These are phyloP conservation scores for Heliocidaris tuberculata DNA, from an alignment of 35 echinoderm and acorn worm genomes.

Conservation along the genomic window DNA sequence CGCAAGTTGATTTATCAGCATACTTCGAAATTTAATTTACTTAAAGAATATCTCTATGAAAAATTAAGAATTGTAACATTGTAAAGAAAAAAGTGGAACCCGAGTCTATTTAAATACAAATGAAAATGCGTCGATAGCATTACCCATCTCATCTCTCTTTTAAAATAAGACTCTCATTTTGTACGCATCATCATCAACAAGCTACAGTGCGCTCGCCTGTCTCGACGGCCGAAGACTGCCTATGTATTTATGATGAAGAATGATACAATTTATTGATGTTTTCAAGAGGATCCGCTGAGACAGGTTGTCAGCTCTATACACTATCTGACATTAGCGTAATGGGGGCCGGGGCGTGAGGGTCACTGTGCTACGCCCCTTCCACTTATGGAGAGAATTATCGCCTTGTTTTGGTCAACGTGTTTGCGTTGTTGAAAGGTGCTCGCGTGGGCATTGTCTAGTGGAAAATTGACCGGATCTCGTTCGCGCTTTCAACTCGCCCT, in stretches of 20 bases:
- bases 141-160: background rate
- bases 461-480: background rate
- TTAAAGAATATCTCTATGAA: background rate
- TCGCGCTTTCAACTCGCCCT: background rate
- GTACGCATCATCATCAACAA: slow-evolving; percentile 16
- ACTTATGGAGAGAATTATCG: background rate
- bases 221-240: background rate
- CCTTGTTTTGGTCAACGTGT: background rate
- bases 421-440: background rate
- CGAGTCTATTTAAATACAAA: background rate
- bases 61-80: background rate
- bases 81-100: background rate
- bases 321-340: background rate
- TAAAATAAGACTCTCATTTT: background rate
- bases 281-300: slow-evolving; percentile 13
- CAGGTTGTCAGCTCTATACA: slow-evolving; percentile 11
- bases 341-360: background rate
- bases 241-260: slow-evolving; percentile 49
- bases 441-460: background rate
- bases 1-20: background rate
- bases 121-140: background rate
- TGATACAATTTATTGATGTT: slow-evolving; percentile 55
- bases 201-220: background rate
- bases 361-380: background rate
- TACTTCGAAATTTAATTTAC: background rate